A percentile compares a stretch with the other conserved stretches of the same genome.
Conservation (phyloP, 1,140 invertebrate species). For the Caerostris extrusa region DNA sequence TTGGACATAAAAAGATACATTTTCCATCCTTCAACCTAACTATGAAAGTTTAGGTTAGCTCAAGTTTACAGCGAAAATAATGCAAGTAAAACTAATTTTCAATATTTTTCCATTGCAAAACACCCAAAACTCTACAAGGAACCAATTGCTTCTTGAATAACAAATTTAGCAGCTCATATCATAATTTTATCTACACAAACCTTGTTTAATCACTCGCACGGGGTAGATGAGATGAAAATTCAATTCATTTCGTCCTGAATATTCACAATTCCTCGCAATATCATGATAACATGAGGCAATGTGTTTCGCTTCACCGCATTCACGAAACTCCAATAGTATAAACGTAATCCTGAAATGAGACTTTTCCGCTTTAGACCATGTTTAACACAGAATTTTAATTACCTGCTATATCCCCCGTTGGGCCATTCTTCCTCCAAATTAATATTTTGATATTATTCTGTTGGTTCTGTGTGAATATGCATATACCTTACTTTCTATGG, state of each 20-base stretch:
- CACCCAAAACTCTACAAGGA: too few species aligned
- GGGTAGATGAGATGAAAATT: neutral
- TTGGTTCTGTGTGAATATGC: neutral
- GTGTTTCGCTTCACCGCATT: neutral
- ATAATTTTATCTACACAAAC: too few species aligned
- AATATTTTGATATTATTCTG: conserved; percentile 19
- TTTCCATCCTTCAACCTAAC: too few species aligned
- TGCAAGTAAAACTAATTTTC: too few species aligned
- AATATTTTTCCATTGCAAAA: too few species aligned
- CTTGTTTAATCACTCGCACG: too few species aligned
- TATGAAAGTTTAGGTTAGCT: too few species aligned
- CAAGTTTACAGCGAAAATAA: too few species aligned
- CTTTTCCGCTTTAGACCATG: neutral
- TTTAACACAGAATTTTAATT: conserved; percentile 40
- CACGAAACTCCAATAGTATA: neutral
- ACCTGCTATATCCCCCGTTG: neutral
- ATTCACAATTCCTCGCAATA: neutral
- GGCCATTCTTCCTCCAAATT: conserved; percentile 11
- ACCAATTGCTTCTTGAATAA: too few species aligned
- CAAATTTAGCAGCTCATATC: too few species aligned
- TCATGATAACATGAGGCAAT: neutral
- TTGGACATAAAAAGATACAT: too few species aligned
- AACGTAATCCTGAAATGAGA: conserved; percentile 7
- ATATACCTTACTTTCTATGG: neutral
- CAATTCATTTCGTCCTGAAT: neutral